Conservation (phyloP, 2,797 vertebrate genomes). For the Crocidura indochinensis region DNA sequence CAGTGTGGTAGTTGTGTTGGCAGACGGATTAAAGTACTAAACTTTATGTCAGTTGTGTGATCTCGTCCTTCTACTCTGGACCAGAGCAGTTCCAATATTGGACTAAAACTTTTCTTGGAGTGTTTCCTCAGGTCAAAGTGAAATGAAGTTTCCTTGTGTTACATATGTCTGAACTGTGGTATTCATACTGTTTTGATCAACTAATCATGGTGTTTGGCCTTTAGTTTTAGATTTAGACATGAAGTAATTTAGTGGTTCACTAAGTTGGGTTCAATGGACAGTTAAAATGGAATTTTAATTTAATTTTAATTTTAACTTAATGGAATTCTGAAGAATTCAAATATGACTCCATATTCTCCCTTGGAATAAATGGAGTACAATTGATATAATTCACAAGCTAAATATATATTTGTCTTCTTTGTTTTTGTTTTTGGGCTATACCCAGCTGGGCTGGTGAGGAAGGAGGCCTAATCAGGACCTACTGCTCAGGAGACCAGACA, state of each 20-base stretch:
- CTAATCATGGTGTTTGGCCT: conserved; percentile 46
- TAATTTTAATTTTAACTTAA: no score
- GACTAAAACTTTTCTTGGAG: conserved; percentile 34
- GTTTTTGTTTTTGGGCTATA: no score
- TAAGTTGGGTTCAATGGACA: background rate
- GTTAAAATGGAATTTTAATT: conserved; percentile 29
- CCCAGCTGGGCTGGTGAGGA: no score
- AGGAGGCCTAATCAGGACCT: no score
- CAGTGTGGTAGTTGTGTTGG: no score
- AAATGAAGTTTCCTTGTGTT: conserved; percentile 42
- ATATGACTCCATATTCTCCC: conserved; percentile 9
- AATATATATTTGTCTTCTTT: background rate
- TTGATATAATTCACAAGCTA: conserved; percentile 41
- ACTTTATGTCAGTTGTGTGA: no score
- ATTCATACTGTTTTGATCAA: conserved; percentile 50
- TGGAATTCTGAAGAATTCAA: background rate
- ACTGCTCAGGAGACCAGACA: no score
- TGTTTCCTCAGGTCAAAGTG: background rate
- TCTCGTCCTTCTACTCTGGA: no score
- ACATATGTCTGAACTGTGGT: background rate
- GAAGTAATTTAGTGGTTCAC: conserved; percentile 58
- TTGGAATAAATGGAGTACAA: conserved; percentile 44
- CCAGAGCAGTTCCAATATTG: no score
- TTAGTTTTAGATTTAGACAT: conserved; percentile 42
- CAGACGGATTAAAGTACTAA: no score